A percentile compares a stretch with the other conserved stretches of the same genome.
Conservation (phyloP, 2,797 vertebrate species). For the Pelodytes ibericus region DNA sequence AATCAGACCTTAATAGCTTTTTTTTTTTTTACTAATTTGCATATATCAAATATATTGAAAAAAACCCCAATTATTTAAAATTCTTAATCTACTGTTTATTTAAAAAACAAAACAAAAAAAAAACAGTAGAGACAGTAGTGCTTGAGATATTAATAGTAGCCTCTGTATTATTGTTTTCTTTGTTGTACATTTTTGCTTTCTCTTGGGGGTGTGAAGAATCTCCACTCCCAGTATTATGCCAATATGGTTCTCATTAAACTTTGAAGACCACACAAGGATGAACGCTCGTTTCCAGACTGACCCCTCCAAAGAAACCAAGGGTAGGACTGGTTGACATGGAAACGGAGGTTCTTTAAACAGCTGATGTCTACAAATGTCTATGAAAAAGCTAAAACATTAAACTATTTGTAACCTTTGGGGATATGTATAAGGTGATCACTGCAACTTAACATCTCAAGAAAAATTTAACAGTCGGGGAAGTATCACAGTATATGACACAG, state of each 20-base stretch:
- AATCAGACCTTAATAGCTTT: too few relatives aligned
- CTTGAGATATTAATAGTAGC: slow-evolving; percentile 3
- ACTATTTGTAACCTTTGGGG: not conserved
- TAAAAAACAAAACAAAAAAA: not conserved
- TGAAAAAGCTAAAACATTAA: not conserved
- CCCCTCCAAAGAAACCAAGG: slow-evolving; percentile 17
- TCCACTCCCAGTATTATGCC: slow-evolving; percentile 41
- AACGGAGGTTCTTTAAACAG: slow-evolving; percentile 10
- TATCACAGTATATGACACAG: too few relatives aligned
- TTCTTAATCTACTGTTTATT: not conserved
- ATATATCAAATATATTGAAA: too few relatives aligned
- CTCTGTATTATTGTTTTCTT: slow-evolving; percentile 31
- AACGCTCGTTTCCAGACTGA: slow-evolving; percentile 17
- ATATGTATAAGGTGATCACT: not conserved
- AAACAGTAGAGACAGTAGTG: too few relatives aligned
- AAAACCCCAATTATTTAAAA: too few relatives aligned
- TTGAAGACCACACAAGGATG: slow-evolving; percentile 41
- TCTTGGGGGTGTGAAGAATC: slow-evolving; percentile 39
- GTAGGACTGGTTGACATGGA: slow-evolving; percentile 19
- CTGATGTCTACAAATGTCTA: not conserved
- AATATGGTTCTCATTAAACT: slow-evolving; percentile 40
- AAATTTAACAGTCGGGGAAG: too few relatives aligned
- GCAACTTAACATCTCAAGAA: too few relatives aligned
- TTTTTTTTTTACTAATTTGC: too few relatives aligned
- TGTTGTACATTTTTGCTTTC: slow-evolving; percentile 44